Evolutionary conservation across 2,888 invertebrate species (phyloP), one percentile per base, ranked within the genome.

Genomic region (Philaethria dido): DNA sequence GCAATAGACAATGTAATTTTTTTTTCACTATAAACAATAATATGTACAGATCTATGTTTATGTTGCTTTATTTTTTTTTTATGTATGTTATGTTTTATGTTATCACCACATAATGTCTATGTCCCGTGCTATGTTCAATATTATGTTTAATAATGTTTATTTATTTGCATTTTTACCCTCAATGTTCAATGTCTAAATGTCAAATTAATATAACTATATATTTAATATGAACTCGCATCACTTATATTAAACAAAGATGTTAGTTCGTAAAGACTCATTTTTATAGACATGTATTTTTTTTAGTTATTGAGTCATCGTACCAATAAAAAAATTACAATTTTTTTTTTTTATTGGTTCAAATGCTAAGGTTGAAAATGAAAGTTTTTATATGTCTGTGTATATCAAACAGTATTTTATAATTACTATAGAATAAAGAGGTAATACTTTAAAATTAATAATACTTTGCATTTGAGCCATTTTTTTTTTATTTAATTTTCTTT

Each of bases 201-300:
- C 22, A 54, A 36, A 45, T 16, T 61, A 54, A 62, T 55, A 45
- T 47, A 39, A 52, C 59, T 62, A 50, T 44, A 61, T 18, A 39
- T 54, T 25, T 42, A 39, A 62, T 47, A 64, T 20, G 57, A 57
- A 69, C 57, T 79, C 79, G 84, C 86, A 86, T 84, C 78, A 86
- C 88, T 88, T 88, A 86, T 86, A 85, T 89, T 88, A 88, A 89
- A 88, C 88, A 85, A 86, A 73, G 44, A 55, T 62, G 68, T 68
- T 48, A 33, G 61, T 44, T 59, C 55, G n/a, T n/a, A 25, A 3
- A 33, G 45, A 20, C 60, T 45, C 45, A 4, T 33, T 55, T 42
- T 65, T 14, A 50, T 48, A 29, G 29, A 11, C 25, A 50, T 11
- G 9, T 2, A 1, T 20, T 29, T 39, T 36, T 14, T 36, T 62